Evolutionary conservation across 2,113 vertebrate genomes (phyloP), one percentile per base, ranked within the genome.

Genomic region (Neolamprologus brichardi): DNA sequence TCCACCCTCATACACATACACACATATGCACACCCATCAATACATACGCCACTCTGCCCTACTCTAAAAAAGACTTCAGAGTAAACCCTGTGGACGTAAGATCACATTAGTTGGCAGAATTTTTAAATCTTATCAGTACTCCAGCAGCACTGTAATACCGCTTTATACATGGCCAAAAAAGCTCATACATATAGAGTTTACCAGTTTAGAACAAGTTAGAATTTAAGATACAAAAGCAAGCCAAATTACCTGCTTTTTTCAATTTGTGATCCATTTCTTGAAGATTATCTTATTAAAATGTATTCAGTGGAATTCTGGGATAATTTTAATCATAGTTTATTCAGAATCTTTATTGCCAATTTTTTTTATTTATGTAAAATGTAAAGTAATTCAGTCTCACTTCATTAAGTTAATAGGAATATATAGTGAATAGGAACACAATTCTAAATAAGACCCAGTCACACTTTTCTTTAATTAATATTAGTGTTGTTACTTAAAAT

Each of bases 1-100:
- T 95, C 92, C 95, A 94, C 92, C 81, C 89, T 90, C 81, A 77
- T 23, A 18, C 70, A 77, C 84, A 82, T n/a, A 52, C 53, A 85
- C 62, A 54, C 28, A 85, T n/a, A 82, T 81, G 17, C 37, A 84
- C 75, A 56, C 37, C 28, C 58, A 56, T 49, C 20, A 51, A 25
- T 75, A 70, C 28, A 80, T 39, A 60, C 4, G 14, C 20, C 13
- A 75, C 25, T 37, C 30, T 39, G 9, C 58, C 11, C 32, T 32
- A 11, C 17, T 49, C 25, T 77, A 51, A 32, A 77, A 51, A 77
- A 46, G 10, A 67, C 10, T 49, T 30, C 9, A 77, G 25, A 30
- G 3, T 77, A 77, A 30, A 77, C 6, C 15, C 25, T 51, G 23
- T 51, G 10, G 72, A 77, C 1, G 11, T 77, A 51, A 51, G 44